phyloP scores from a whole-genome alignment of 1,140 invertebrate genomes.

The Eriocheir sinensis region DNA sequence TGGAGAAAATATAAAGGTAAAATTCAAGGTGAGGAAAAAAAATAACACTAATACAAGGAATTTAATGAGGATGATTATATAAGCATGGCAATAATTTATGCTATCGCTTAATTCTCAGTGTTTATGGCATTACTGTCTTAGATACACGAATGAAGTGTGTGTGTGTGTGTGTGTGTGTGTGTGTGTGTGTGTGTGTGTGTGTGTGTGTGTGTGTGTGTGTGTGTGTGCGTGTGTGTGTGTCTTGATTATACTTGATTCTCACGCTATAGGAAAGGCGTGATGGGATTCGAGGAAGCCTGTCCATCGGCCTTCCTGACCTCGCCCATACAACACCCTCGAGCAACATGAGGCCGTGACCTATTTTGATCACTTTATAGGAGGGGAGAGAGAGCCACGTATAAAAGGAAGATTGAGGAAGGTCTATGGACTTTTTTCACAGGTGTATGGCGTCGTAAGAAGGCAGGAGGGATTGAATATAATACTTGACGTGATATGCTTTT shows the following conservation, averaged over 20 bases:
- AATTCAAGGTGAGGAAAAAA: neutral
- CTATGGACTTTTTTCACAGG: neutral
- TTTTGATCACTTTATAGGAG: neutral
- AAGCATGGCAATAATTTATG: neutral
- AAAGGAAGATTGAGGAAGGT: neutral
- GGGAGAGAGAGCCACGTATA: neutral
- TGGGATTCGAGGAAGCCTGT: neutral
- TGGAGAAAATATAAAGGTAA: no score
- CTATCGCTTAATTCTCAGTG: neutral
- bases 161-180: neutral
- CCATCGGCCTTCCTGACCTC: neutral
- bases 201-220: neutral
- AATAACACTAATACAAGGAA: neutral
- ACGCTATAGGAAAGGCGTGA: no score
- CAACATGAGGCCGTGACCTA: neutral
- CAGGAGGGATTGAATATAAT: no score
- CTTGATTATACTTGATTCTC: neutral
- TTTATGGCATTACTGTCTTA: neutral
- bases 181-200: slow-evolving; percentile 4
- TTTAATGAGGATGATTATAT: neutral
- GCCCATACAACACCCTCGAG: neutral
- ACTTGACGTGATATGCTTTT: neutral
- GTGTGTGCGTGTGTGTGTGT: slow-evolving; percentile 3
- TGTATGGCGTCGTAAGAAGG: neutral
- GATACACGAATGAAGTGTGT: no score